Percentiles rank a stretch among this genome's conserved stretches.
phyloP scores from a whole-genome alignment of 2,888 invertebrate genomes.

The Ramazzottius varieornatus region DNA sequence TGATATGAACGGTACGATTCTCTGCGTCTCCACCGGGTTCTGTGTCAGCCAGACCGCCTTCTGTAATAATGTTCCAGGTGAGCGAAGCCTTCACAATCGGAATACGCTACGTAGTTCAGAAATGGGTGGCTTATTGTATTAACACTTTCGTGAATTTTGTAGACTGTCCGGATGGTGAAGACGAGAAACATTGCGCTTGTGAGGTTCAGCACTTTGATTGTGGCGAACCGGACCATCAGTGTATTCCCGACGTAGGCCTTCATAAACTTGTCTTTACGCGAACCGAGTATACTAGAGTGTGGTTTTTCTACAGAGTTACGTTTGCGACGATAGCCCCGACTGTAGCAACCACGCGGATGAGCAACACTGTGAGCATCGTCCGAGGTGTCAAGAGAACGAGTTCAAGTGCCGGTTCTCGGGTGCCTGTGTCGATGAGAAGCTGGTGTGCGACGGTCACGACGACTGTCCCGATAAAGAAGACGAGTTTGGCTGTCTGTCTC shows the following conservation, averaged over 20 bases:
- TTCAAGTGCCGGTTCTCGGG: not conserved
- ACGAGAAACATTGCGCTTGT: not conserved
- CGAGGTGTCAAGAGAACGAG: not conserved
- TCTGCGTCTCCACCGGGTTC: no score
- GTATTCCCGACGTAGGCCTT: no score
- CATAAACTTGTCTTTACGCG: no score
- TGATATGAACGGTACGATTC: no score
- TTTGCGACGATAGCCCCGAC: not conserved
- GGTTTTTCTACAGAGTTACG: not conserved
- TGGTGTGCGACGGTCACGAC: slow-evolving; percentile 1
- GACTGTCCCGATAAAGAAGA: not conserved
- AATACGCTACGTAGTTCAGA: no score
- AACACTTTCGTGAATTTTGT: no score
- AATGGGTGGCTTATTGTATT: no score
- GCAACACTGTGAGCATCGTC: not conserved
- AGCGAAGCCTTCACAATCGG: no score
- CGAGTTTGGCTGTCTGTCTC: not conserved
- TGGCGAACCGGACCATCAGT: not conserved
- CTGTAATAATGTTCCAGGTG: no score
- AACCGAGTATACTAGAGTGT: no score
- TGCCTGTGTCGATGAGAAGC: not conserved
- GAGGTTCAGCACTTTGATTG: not conserved
- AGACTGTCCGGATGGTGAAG: not conserved
- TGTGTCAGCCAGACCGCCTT: no score
- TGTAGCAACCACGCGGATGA: not conserved